These are phyloP conservation scores for Drosophila borborema DNA, from an alignment of 2,888 invertebrate species.

Conservation along the genomic window DNA sequence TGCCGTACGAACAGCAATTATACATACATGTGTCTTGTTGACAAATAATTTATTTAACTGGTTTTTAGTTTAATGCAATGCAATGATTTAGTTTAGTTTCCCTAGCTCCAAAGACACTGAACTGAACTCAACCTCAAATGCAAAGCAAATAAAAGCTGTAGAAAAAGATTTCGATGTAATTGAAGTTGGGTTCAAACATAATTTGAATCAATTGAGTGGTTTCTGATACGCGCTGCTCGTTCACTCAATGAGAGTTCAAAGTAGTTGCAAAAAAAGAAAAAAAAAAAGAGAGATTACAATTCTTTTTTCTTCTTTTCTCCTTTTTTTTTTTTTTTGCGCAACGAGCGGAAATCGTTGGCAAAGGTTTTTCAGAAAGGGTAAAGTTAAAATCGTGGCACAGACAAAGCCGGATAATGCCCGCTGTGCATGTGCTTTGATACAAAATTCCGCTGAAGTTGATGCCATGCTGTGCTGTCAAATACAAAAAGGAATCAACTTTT, in stretches of 20 bases:
- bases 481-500: neutral
- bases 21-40: neutral
- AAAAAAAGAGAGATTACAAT: neutral
- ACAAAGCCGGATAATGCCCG: constrained; percentile 13
- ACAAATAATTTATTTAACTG: constrained; percentile 7
- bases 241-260: neutral
- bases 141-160: neutral
- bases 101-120: no score
- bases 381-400: neutral
- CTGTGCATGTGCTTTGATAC: constrained; percentile 3
- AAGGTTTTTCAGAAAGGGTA: neutral
- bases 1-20: constrained; percentile 1
- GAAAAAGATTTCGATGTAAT: neutral
- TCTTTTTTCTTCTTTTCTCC: neutral
- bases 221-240: neutral
- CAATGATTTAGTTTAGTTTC: neutral
- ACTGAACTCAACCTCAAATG: neutral
- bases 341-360: neutral
- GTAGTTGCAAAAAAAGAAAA: neutral
- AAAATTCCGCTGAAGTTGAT: constrained; percentile 1
- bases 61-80: neutral
- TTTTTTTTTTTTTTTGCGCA: neutral
- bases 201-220: constrained; percentile 2
- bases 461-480: neutral
- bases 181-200: neutral